Base-by-base conservation (phyloP, 2,113 vertebrate species). In the Taurulus bubalis region DNA sequence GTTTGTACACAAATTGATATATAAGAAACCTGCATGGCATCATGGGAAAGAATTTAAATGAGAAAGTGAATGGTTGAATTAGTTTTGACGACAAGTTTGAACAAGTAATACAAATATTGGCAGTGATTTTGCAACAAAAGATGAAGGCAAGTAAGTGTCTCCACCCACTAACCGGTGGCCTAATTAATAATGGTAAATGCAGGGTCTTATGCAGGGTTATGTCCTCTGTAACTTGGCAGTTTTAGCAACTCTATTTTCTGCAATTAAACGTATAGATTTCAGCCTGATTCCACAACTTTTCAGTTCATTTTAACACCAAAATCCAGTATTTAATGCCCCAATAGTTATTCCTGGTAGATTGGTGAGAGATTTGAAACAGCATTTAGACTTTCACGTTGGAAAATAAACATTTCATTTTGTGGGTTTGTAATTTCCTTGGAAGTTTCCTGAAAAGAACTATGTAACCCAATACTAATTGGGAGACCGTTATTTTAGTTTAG, bases 21-120 rank as follows among this genome's bases (percentile, higher is more conserved):
- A 38, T 70, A 68, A 56, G 56, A 60, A 77, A 70, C 34, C 64
- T 56, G 59, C 59, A 77, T 60, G 51, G 77, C 68, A 75, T 84
- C 45, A 24, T 73, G 36, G 82, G 62, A 70, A 62, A 55, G 24
- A 77, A 77, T 87, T 75, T 30, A 24, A 77, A 77, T 59, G 16
- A 60, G 59, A 60, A 51, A 9, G n/a, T 56, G 24, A 56, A 26
- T 26, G n/a, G 7, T 68, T 47, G 38, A 14, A 66, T 38, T 8
- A 8, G 36, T 63, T 63, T 47, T 47, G 8, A 63, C 24, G 72
- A 47, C n/a, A 34, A 6, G 15, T 47, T 79, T 63, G 51, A 38
- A 67, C 5, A 80, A 38, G 45, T 18, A 40, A 32, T 16, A 56
- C 28, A 58, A 15, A 58, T 22, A 8, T 58, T 24, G 56, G 18